Percentiles rank a stretch among this genome's conserved stretches.
Conservation (phyloP, 2,113 vertebrate genomes). For the Motacilla alba region DNA sequence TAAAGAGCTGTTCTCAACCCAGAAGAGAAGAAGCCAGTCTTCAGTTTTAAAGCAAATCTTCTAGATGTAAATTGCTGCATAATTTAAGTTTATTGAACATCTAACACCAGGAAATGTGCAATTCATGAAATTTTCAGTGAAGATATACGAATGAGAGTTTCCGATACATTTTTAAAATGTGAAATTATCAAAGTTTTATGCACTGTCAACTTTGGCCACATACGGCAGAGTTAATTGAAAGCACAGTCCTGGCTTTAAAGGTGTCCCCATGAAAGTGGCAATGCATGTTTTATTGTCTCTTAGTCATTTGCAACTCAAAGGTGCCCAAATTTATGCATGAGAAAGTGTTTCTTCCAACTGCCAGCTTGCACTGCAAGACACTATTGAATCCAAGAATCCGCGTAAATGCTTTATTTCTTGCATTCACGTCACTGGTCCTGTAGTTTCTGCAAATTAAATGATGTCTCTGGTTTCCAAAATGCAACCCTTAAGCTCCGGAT, state of each 20-base stretch:
- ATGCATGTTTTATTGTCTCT: conserved; percentile 37
- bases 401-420: background rate
- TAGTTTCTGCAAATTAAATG: background rate
- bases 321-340: background rate
- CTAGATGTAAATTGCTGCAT: conserved; percentile 62
- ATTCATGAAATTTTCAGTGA: conserved; percentile 66
- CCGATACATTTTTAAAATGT: conserved; percentile 58
- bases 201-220: conserved; percentile 30
- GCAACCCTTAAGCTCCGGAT: background rate
- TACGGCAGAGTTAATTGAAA: conserved; percentile 56
- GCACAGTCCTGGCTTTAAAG: conserved; percentile 16
- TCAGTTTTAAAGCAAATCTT: conserved; percentile 39
- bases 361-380: background rate
- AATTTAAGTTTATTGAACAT: conserved; percentile 71
- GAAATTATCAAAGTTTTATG: conserved; percentile 67
- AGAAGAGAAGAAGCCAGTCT: conserved; percentile 19
- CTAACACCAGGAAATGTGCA: conserved; percentile 61
- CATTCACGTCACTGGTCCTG: background rate
- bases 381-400: background rate
- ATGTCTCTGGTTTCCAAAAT: background rate
- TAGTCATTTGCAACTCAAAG: conserved; percentile 37
- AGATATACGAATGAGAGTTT: conserved; percentile 45
- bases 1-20: background rate
- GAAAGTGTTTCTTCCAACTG: conserved; percentile 7
- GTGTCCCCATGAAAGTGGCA: conserved; percentile 2